Evolutionary conservation across 2,797 vertebrate genomes (phyloP), one percentile per base, ranked within the genome.

Genomic region (Valencia hispanica): DNA sequence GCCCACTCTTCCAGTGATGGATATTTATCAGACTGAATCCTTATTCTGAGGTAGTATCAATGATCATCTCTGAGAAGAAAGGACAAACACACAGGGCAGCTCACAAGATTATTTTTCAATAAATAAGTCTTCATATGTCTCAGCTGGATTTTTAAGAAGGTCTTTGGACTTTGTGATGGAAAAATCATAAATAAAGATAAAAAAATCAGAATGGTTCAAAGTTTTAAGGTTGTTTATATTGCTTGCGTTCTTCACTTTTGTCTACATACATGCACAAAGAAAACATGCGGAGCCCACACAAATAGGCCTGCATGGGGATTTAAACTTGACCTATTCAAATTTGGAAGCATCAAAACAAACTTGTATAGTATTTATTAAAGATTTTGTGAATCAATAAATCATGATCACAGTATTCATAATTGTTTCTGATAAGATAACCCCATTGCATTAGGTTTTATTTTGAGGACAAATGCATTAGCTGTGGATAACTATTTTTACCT

Each of bases 71-170:
- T 78, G 82, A 45, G 78, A 74, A 78, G 45, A 85, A 75, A 84
- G 78, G 84, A 82, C 83, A 82, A 81, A 89, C 85, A 89, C 82
- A 84, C 86, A 84, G 86, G 77, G 70, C 88, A 84, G 86, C 75
- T 74, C 79, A 82, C 85, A 86, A 88, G 91, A 93, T 88, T 94
- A 94, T 95, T 95, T 96, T 95, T 95, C 91, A 94, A 89, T 91
- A 92, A 93, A 87, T 85, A 85, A 87, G 83, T 77, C 78, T 89
- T 89, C 76, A 73, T 85, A 92, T 82, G 80, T 82, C 79, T 81
- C 45, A 22, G 55, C 45, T 79, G 85, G 87, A 83, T 92, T 93
- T 92, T 93, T 92, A 84, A 89, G 86, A 79, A 85, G 87, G 87
- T 84, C 74, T 82, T 69, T 27, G 22, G 84, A 82, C 83, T 94